Evolutionary conservation across 37 sponge, comb jelly and placozoan genomes (phyloP).

Genomic region (Spongilla lacustris): DNA sequence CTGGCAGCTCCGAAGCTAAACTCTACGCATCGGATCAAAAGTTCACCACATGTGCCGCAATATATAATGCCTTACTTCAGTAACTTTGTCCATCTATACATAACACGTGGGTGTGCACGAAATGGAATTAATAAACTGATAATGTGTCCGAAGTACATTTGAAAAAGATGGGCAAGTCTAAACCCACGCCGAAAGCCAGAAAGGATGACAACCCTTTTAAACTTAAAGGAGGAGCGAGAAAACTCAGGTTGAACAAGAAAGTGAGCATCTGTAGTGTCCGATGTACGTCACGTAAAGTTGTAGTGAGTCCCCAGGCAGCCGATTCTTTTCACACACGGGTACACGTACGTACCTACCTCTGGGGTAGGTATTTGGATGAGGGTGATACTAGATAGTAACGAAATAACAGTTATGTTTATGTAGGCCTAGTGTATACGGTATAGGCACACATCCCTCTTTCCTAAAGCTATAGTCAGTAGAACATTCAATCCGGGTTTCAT

Average conservation of each 20-base stretch:
- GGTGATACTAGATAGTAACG: too few relatives aligned
- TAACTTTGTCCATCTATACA: not conserved
- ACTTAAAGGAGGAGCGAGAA: not conserved
- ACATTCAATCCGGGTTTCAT: too few relatives aligned
- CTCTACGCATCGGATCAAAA: not conserved
- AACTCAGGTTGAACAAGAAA: not conserved
- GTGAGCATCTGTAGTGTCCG: not conserved
- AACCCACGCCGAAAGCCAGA: not conserved
- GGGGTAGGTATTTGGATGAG: too few relatives aligned
- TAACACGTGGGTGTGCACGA: slow-evolving; percentile 1
- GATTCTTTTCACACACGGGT: not conserved
- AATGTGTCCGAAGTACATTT: too few relatives aligned
- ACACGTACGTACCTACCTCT: not conserved
- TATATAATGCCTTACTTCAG: not conserved
- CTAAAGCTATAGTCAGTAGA: too few relatives aligned
- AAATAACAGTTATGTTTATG: too few relatives aligned
- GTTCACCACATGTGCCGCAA: not conserved
- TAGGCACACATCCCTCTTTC: too few relatives aligned
- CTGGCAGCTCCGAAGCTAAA: slow-evolving; percentile 21
- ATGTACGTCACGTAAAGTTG: not conserved
- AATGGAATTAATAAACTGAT: not conserved
- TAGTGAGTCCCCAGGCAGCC: not conserved
- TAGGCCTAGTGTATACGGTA: too few relatives aligned
- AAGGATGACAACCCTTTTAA: not conserved
- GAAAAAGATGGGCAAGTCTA: not conserved